A percentile compares a stretch with the other conserved stretches of the same genome.
These are phyloP conservation scores for Halcyon malimbica DNA, from an alignment of 2,113 vertebrate genomes.

Conservation along the genomic window DNA sequence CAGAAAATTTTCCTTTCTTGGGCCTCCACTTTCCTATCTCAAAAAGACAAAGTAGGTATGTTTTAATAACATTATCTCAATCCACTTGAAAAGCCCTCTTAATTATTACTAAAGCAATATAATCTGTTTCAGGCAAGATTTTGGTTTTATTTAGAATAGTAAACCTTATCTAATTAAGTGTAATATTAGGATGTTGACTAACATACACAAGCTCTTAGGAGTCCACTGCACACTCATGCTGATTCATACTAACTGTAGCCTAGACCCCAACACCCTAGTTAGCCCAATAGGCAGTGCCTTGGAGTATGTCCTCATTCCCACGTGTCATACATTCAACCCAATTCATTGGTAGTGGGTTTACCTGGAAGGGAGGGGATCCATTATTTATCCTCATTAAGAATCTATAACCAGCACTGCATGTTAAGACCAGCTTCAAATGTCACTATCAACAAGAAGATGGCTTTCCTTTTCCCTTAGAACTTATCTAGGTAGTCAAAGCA, in stretches of 20 bases:
- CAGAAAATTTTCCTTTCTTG: not conserved
- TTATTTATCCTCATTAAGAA: not conserved
- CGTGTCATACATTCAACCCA: not conserved
- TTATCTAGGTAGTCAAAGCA: not conserved
- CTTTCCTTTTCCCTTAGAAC: not conserved
- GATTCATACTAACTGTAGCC: not conserved
- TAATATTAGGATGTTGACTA: not conserved
- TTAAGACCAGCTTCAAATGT: constrained; percentile 1
- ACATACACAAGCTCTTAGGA: not conserved
- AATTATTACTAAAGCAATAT: constrained; percentile 41
- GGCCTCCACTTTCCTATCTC: not conserved
- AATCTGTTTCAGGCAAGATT: constrained; percentile 27
- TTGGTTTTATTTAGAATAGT: constrained; percentile 6
- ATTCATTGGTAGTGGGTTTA: not conserved
- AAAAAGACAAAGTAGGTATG: not conserved
- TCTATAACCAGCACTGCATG: not conserved
- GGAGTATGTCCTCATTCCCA: not conserved
- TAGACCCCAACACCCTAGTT: not conserved
- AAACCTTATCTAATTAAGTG: constrained; percentile 24
- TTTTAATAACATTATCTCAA: constrained; percentile 39
- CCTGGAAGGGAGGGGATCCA: not conserved
- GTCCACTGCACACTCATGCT: accelerated
- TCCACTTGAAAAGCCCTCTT: constrained; percentile 30
- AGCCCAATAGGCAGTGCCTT: not conserved
- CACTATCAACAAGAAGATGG: not conserved